Evolutionary conservation across 1,140 invertebrate species (phyloP).

Genomic region (Stegodyphus mimosarum): DNA sequence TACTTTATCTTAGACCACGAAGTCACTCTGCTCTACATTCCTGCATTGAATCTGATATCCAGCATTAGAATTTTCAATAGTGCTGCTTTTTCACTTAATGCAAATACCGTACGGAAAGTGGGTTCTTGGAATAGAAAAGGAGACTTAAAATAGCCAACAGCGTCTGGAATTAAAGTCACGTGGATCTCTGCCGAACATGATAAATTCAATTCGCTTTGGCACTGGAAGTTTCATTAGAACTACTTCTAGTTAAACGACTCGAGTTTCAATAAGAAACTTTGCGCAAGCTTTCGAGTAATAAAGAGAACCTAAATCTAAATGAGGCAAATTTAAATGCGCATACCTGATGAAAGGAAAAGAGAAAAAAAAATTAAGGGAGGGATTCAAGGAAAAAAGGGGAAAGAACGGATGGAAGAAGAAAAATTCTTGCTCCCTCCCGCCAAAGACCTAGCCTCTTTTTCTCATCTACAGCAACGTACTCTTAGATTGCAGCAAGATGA

Average conservation of each 20-base stretch:
- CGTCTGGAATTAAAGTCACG: background rate
- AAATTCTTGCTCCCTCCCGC: background rate
- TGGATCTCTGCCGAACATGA: background rate
- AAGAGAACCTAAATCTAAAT: slow-evolving; percentile 10
- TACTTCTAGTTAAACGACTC: background rate
- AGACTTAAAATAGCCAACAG: background rate
- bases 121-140: too few relatives aligned
- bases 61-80: too few relatives aligned
- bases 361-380: background rate
- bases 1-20: too few relatives aligned
- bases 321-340: slow-evolving; percentile 23
- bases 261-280: background rate
- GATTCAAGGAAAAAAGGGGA: too few relatives aligned
- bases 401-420: background rate
- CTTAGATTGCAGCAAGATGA: slow-evolving; percentile 12
- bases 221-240: slow-evolving; percentile 3
- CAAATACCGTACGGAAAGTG: too few relatives aligned
- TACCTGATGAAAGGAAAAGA: slow-evolving; percentile 13
- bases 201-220: slow-evolving; percentile 1
- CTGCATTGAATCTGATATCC: too few relatives aligned
- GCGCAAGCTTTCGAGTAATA: background rate
- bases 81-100: too few relatives aligned
- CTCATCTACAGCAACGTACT: too few relatives aligned
- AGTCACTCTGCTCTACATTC: too few relatives aligned
- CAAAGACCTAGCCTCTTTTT: background rate